These are phyloP conservation scores for Artibeus lituratus DNA, from an alignment of 2,797 vertebrate species.

Conservation along the genomic window DNA sequence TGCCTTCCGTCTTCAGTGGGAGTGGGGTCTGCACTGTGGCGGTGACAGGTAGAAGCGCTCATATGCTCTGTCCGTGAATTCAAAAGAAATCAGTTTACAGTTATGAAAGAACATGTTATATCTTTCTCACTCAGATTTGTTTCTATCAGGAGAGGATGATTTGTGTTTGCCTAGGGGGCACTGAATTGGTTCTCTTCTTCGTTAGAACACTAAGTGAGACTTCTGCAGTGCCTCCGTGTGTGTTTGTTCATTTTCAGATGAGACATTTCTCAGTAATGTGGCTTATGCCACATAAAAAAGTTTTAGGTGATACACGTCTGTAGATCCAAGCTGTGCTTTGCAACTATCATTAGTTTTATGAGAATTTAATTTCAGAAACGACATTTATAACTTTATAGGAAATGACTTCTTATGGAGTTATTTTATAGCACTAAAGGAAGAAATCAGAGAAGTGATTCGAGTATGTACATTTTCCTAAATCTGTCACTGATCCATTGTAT, in stretches of 20 bases:
- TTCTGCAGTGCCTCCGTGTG: background rate
- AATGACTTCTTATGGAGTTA: conserved; percentile 28
- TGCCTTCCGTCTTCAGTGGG: background rate
- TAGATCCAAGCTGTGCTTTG: conserved; percentile 9
- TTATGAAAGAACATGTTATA: background rate
- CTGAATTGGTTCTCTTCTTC: background rate
- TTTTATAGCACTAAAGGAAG: background rate
- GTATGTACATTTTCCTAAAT: background rate
- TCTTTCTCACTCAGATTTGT: background rate
- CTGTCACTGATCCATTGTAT: background rate
- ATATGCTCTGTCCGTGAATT: conserved; percentile 8
- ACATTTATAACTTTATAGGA: background rate
- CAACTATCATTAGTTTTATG: background rate
- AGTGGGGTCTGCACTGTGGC: background rate
- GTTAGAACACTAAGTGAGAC: background rate
- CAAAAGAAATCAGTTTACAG: conserved; percentile 31
- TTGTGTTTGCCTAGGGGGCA: background rate
- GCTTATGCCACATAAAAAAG: background rate
- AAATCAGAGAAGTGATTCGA: conserved; percentile 5
- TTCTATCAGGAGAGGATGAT: conserved; percentile 20
- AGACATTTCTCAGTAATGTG: background rate
- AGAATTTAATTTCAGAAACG: conserved; percentile 50
- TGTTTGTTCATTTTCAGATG: conserved; percentile 25
- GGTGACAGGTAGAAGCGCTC: background rate
- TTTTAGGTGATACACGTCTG: background rate